Evolutionary conservation across 2,797 vertebrate genomes (phyloP), one percentile per base, ranked within the genome.

Genomic region (Gobionotothen gibberifrons): DNA sequence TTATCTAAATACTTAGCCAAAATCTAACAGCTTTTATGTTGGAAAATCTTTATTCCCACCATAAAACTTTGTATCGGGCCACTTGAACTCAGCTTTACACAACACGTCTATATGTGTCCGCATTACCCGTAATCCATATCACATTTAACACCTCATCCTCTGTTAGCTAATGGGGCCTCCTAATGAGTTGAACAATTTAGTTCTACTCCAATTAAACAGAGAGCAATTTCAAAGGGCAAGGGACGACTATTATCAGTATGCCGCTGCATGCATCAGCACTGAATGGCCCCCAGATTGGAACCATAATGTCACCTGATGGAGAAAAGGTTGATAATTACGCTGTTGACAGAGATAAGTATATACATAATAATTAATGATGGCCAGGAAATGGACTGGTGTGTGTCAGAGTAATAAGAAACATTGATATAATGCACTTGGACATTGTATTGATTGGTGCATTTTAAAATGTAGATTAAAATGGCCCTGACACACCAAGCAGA

Each of bases 301-400:
- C 64, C 72, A 49, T 82, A 72, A 77, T 82, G 78, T 79, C 82
- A 86, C 22, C 9, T 21, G 60, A 81, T 79, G 73, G 74, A 69
- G 59, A 85, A 82, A 83, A 70, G 67, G 58, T 77, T 73, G 72
- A 79, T 80, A 87, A 89, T 90, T 81, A 84, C 56, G 39, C 58
- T 83, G 74, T 75, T 85, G 82, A 78, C 76, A 77, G 67, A 80
- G 79, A 86, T 54, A 75, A 78, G 71, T 55, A 59, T 68, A 69
- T 29, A 76, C 26, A 44, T 53, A 69, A 63, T 81, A 81, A 83
- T 73, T 55, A 68, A 77, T n/a, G 56, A 70, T 74, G 59, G 72
- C 51, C 49, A 16, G 49, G 40, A 70, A 74, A 79, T 83, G 49
- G 61, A 79, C 54, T 69, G 55, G 29, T 60, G 66, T 63, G 26